phyloP scores from a whole-genome alignment of 2,113 vertebrate genomes.

The Antechinus flavipes region DNA sequence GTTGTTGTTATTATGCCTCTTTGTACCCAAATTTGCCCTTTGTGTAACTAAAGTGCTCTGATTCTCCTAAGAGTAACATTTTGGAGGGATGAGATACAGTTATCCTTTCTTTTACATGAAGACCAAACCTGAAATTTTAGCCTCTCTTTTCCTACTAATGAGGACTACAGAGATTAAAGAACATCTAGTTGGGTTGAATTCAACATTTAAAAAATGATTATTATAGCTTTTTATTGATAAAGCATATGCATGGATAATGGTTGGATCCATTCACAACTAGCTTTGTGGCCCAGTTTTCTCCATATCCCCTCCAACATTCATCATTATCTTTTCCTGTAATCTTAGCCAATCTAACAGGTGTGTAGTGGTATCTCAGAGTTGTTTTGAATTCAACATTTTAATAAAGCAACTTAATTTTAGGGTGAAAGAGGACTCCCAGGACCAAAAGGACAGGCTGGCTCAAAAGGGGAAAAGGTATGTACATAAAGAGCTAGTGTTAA shows the following conservation, averaged over 20 bases:
- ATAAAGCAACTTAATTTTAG: slow-evolving; percentile 77
- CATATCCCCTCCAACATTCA: too few species aligned
- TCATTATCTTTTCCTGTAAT: too few species aligned
- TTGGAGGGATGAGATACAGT: not conserved
- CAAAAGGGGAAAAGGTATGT: slow-evolving; percentile 88
- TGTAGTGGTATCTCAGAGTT: too few species aligned
- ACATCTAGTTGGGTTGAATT: not conserved
- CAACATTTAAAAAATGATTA: not conserved
- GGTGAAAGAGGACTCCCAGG: slow-evolving; percentile 83
- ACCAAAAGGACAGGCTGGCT: slow-evolving; percentile 83
- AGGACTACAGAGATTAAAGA: not conserved
- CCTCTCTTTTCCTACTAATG: not conserved
- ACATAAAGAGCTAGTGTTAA: not conserved
- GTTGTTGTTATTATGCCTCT: not conserved
- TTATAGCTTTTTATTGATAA: too few species aligned
- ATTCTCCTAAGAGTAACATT: not conserved
- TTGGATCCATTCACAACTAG: too few species aligned
- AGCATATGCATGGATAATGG: too few species aligned
- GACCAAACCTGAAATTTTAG: not conserved
- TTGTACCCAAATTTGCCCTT: not conserved
- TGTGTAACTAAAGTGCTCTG: not conserved
- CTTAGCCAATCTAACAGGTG: too few species aligned
- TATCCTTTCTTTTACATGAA: not conserved
- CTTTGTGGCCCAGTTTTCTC: too few species aligned
- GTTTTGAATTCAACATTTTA: not conserved